Evolutionary conservation across 2,797 vertebrate species (phyloP), one percentile per base, ranked within the genome.

Genomic region (Margarornis squamiger): DNA sequence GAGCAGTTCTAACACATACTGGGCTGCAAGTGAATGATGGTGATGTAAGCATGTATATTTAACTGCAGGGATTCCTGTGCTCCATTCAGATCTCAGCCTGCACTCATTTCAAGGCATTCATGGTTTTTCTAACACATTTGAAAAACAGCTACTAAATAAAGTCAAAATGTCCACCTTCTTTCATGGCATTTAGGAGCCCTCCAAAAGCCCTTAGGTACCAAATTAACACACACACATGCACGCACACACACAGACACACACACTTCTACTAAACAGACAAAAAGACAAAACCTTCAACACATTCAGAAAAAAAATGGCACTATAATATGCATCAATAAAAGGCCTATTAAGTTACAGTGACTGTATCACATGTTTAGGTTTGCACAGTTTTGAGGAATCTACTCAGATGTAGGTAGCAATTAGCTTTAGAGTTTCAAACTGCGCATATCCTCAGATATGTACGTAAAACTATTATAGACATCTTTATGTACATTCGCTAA

Each of bases 311-410:
- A 81, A 65, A 92, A 92, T 22, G 20, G 80, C 82, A 86, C 58
- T 67, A 55, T 32, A 92, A 85, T 77, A 92, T 55, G 76, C 83
- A 78, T 76, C 84, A 83, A 34, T 77, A 89, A 85, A 91, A 95
- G 51, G 57, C 63, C 61, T 91, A 36, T 92, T 90, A 86, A 90
- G 51, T 85, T 92, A 94, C 39, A 51, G 79, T 67, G 92, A 90
- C 86, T 74, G 59, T 52, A 96, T 95, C 93, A 95, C 84, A 82
- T 84, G 71, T 76, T 94, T 93, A 95, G 86, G 75, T 63, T 90
- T 88, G 77, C 68, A 92, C 51, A 73, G 67, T 76, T 96, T 66
- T 0, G 0, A 71, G 78, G 30, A 72, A 81, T 93, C 43, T 73
- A 87, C 75, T 95, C 58, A 79, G 70, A 68, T 11, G 2, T 48